phyloP scores from a whole-genome alignment of 2,113 vertebrate genomes.

The Nycticorax nycticorax region DNA sequence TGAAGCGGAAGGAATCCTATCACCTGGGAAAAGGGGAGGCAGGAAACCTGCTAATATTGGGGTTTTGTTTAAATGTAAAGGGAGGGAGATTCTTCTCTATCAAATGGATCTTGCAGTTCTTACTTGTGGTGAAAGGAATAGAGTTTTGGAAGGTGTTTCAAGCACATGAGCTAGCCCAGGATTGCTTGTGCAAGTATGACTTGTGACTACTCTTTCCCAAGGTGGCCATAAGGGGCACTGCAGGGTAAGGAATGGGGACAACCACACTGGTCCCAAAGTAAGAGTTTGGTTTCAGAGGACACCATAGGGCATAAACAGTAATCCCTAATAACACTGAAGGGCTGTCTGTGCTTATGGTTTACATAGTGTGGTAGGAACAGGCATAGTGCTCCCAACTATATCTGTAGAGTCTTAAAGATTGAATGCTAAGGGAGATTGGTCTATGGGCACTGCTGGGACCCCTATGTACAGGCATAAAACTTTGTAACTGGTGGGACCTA shows the following conservation, averaged over 20 bases:
- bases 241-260: conserved; percentile 30
- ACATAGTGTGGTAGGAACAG: background rate
- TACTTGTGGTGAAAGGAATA: background rate
- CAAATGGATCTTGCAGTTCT: background rate
- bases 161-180: background rate
- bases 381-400: background rate
- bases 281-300: background rate
- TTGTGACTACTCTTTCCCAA: background rate
- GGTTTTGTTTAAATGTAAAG: background rate
- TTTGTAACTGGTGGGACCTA: background rate
- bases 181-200: background rate
- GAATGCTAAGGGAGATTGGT: background rate
- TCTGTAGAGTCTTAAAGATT: background rate
- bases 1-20: background rate
- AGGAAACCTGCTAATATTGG: background rate
- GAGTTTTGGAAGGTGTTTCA: background rate
- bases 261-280: background rate
- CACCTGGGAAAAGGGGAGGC: background rate
- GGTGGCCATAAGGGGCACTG: conserved; percentile 48
- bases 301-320: background rate
- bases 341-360: background rate
- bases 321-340: background rate
- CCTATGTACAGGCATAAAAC: background rate
- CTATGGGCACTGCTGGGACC: background rate
- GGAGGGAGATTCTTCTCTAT: background rate